Base-by-base conservation (phyloP, 2,113 vertebrate genomes). In the Upupa epops region DNA sequence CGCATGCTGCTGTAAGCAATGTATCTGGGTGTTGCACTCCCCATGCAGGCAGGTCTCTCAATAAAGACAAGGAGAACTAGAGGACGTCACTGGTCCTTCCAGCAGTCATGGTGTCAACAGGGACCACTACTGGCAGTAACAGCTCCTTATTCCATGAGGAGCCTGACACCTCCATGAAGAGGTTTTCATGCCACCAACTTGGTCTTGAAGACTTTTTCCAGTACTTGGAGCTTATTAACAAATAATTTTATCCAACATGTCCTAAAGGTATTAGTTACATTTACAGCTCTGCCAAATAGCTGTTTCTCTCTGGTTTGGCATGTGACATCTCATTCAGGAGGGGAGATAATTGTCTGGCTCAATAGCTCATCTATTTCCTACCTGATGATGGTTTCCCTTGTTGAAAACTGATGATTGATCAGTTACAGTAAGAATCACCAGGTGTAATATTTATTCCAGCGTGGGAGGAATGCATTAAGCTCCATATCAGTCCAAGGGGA, bases 251-350 rank as follows among this genome's bases (percentile, higher is more conserved):
- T 94, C 80, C 86, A 58, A 26, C 45, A n/a, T 74, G 31, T 81
- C 61, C 77, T 88, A 65, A 73, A 93, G 65, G 55, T 81, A 82
- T 90, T 92, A 70, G 88, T 84, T 88, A 88, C 74, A 79, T 72
- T 61, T 86, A 28, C 73, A 63, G 32, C 51, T 82, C 86, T 92
- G 96, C 93, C 90, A 93, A 89, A 86, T 37, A 82, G 81, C 54
- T 79, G 70, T 82, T 90, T 92, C 81, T 79, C 82, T 92, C 92
- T 84, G 73, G 83, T 90, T 94, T 96, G 93, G 93, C 94, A 96
- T 25, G 8, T 46, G 55, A 64, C 48, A 63, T 36, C 86, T 90
- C 86, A 84, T 88, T 88, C 90, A 87, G 77, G 63, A 90, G 80
- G 59, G 66, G 71, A 83, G 70, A 84, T 84, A 86, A 91, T 90